These are phyloP conservation scores for Cheilinus undulatus DNA, from an alignment of 2,113 vertebrate genomes.

Conservation along the genomic window DNA sequence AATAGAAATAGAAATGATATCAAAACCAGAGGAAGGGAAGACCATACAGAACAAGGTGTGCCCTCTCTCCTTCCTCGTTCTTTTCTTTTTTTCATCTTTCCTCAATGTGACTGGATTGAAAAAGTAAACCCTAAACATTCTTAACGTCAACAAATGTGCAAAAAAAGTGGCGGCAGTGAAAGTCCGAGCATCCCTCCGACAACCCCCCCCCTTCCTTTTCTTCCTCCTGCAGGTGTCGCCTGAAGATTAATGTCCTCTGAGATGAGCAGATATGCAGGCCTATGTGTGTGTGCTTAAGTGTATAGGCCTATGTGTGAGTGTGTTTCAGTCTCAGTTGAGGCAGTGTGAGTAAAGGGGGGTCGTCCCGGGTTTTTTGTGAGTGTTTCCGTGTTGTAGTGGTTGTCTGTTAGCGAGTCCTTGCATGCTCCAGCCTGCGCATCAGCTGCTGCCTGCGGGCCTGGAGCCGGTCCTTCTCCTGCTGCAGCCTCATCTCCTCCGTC, in stretches of 20 bases:
- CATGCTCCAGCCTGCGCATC: constrained; percentile 91
- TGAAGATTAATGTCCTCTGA: constrained; percentile 64
- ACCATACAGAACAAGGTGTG: constrained; percentile 34
- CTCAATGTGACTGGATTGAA: constrained; percentile 89
- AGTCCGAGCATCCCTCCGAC: constrained; percentile 81
- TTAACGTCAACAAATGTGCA: constrained; percentile 97
- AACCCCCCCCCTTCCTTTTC: constrained; percentile 14
- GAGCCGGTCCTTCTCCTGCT: constrained; percentile 93
- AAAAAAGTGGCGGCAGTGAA: constrained; percentile 89
- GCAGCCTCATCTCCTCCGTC: constrained; percentile 88
- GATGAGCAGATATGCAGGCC: constrained; percentile 52
- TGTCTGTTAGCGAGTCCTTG: constrained; percentile 92
- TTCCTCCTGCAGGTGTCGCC: constrained; percentile 24
- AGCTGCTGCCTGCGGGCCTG: constrained; percentile 91
- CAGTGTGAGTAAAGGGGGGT: constrained; percentile 22
- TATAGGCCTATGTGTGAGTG: constrained; percentile 48
- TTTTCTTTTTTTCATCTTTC: constrained; percentile 71
- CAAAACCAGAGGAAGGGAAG: constrained; percentile 63
- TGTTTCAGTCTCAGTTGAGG: constrained; percentile 39
- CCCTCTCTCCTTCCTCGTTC: constrained; percentile 48
- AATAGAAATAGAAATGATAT: constrained; percentile 74
- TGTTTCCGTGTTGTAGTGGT: constrained; percentile 67
- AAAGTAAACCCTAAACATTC: constrained; percentile 98
- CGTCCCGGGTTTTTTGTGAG: constrained; percentile 60
- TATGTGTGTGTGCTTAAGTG: constrained; percentile 50